Percentiles rank a stretch among this genome's conserved stretches.
These are phyloP conservation scores for Anguilla marmorata DNA, from an alignment of 2,797 vertebrate genomes.

Conservation along the genomic window DNA sequence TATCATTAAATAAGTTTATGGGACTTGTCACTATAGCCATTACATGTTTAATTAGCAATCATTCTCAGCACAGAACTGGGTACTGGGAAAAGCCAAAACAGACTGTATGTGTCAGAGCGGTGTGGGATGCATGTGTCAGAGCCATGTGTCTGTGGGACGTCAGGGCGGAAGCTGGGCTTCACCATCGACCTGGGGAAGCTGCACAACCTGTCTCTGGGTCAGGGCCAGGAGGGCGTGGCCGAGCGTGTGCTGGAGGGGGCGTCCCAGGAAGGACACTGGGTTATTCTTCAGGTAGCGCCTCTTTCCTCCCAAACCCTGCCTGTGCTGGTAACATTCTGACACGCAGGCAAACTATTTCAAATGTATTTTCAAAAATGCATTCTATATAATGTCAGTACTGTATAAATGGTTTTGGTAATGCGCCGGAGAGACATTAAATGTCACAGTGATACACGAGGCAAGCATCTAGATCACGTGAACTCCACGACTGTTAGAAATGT, in stretches of 20 bases:
- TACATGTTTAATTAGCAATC: neutral
- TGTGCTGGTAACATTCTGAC: neutral
- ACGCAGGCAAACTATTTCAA: neutral
- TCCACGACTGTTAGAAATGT: neutral
- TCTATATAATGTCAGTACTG: no score
- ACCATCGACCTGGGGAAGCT: conserved; percentile 76
- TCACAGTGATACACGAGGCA: neutral
- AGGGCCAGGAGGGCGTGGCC: conserved; percentile 78
- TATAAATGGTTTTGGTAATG: neutral
- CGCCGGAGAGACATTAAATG: neutral
- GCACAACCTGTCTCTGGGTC: conserved; percentile 78
- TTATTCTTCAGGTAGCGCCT: conserved; percentile 75
- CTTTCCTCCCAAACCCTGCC: neutral
- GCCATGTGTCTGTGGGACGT: neutral
- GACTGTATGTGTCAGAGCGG: neutral
- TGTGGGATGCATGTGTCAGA: neutral
- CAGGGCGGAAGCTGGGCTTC: conserved; percentile 81
- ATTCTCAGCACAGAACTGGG: neutral
- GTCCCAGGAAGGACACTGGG: conserved; percentile 73
- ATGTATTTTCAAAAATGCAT: neutral
- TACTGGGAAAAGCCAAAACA: neutral
- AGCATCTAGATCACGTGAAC: neutral
- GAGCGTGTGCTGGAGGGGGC: conserved; percentile 69
- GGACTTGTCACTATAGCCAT: neutral
- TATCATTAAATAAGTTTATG: neutral